Evolutionary conservation across 2,113 vertebrate genomes (phyloP).

Genomic region (Melanerpes formicivorus): DNA sequence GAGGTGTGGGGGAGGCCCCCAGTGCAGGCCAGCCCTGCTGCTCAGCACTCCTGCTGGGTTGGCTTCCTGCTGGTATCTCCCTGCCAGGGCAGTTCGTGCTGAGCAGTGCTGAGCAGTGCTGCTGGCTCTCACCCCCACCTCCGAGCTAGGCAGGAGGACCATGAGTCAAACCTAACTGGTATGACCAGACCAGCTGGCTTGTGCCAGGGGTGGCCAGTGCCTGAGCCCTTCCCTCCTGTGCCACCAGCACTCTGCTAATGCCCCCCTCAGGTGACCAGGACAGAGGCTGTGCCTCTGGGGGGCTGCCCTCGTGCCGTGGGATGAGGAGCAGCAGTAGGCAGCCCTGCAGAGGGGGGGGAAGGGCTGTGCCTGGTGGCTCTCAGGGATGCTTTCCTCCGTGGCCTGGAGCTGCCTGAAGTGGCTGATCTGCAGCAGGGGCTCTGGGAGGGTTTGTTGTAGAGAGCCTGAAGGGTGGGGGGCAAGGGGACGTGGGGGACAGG

Average conservation of each 20-base stretch:
- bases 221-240: background rate
- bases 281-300: background rate
- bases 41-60: background rate
- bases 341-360: background rate
- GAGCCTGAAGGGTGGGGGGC: background rate
- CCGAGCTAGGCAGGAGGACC: background rate
- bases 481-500: background rate
- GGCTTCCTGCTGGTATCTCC: background rate
- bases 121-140: background rate
- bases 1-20: background rate
- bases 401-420: background rate
- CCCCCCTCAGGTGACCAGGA: background rate
- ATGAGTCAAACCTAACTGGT: constrained; percentile 54
- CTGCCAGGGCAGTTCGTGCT: background rate
- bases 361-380: background rate
- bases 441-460: background rate
- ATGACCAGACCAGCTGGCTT: constrained; percentile 30
- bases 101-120: background rate
- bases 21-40: background rate
- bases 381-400: background rate
- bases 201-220: constrained; percentile 37
- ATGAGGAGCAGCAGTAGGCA: background rate
- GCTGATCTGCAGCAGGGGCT: background rate
- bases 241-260: background rate
- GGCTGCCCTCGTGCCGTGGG: background rate